Evolutionary conservation across 2,888 invertebrate genomes (phyloP).

Genomic region (Papilio protenor): DNA sequence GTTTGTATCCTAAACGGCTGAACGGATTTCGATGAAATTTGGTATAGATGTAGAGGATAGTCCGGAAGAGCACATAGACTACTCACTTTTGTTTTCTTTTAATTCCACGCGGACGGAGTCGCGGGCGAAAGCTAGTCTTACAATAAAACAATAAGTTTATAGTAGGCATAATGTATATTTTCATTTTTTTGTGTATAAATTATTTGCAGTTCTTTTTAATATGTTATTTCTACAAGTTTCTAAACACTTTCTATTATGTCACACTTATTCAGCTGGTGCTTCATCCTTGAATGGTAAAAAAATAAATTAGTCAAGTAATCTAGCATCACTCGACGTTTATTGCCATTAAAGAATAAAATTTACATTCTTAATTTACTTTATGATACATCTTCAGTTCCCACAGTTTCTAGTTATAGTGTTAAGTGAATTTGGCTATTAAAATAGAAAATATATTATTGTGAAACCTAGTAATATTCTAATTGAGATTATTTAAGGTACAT

Average conservation of each 20-base stretch:
- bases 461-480: slow-evolving; percentile 62
- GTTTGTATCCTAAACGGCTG: too few relatives aligned
- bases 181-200: slow-evolving; percentile 74
- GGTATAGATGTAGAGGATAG: too few relatives aligned
- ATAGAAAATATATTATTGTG: slow-evolving; percentile 46
- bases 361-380: slow-evolving; percentile 19
- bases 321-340: slow-evolving; percentile 51
- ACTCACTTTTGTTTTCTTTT: too few relatives aligned
- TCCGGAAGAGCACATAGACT: too few relatives aligned
- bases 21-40: too few relatives aligned
- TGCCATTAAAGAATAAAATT: slow-evolving; percentile 44
- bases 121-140: too few relatives aligned
- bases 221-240: slow-evolving; percentile 58
- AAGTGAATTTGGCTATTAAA: slow-evolving; percentile 43
- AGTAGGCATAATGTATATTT: slow-evolving; percentile 80
- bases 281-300: slow-evolving; percentile 69
- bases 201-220: slow-evolving; percentile 78
- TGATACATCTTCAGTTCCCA: slow-evolving; percentile 3
- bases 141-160: slow-evolving; percentile 61
- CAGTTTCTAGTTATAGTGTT: slow-evolving; percentile 12
- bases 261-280: slow-evolving; percentile 76
- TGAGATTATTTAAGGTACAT: slow-evolving; percentile 81
- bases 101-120: too few relatives aligned
- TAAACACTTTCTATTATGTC: slow-evolving; percentile 76
- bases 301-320: slow-evolving; percentile 59